Percentiles rank a stretch among this genome's conserved stretches.
These are phyloP conservation scores for Peromyscus aztecus DNA, from an alignment of 2,797 vertebrate genomes.

Conservation along the genomic window DNA sequence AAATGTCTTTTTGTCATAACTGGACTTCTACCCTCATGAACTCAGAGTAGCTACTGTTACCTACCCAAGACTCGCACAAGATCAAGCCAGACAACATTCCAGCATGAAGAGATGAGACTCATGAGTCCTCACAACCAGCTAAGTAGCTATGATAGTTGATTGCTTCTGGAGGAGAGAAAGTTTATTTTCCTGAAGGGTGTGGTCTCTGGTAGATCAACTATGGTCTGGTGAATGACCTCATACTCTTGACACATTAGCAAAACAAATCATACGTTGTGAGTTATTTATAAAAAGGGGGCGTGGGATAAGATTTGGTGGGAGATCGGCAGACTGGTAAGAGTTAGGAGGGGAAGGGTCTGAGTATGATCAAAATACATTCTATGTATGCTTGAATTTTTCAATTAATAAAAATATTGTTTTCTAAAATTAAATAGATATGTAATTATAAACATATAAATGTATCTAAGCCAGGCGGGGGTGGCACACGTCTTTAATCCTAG, in stretches of 20 bases:
- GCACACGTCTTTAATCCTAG: too few relatives aligned
- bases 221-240: neutral
- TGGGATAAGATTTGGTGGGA: neutral
- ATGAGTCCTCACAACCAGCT: neutral
- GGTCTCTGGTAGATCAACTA: neutral
- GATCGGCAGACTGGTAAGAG: neutral
- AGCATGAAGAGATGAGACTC: neutral
- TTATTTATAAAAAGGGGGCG: neutral
- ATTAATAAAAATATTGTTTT: too few relatives aligned
- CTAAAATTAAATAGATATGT: too few relatives aligned
- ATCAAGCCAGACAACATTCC: neutral
- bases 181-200: neutral
- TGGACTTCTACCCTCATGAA: too few relatives aligned
- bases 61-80: neutral
- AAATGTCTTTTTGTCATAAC: too few relatives aligned
- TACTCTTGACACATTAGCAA: neutral
- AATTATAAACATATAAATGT: too few relatives aligned
- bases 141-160: neutral
- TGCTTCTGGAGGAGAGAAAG: neutral
- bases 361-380: too few relatives aligned
- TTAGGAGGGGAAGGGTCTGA: neutral
- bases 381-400: too few relatives aligned
- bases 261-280: neutral
- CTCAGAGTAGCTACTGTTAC: neutral
- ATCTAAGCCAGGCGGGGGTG: too few relatives aligned